These are phyloP conservation scores for Scaptomyza cyrtandrae DNA, from an alignment of 2,888 invertebrate genomes.

Conservation along the genomic window DNA sequence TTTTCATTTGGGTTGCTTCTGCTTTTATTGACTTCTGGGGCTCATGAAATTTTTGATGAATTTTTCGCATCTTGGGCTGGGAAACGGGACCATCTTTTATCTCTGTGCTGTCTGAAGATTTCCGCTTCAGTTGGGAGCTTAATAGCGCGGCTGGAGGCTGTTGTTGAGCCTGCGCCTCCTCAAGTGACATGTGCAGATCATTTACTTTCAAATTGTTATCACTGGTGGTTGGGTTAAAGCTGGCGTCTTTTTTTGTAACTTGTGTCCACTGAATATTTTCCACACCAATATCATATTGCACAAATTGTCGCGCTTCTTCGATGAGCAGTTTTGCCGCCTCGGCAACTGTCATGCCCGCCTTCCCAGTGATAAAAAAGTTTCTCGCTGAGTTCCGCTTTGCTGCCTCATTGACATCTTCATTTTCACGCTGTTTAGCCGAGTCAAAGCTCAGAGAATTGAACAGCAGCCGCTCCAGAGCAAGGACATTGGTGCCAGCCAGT, in stretches of 20 bases:
- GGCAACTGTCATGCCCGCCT: constrained; percentile 90
- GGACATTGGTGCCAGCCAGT: constrained; percentile 90
- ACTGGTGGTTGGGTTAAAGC: neutral
- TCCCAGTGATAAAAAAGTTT: constrained; percentile 92
- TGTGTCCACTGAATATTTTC: constrained; percentile 88
- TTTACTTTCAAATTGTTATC: neutral
- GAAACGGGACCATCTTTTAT: neutral
- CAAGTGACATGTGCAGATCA: constrained; percentile 60
- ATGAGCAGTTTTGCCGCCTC: constrained; percentile 93
- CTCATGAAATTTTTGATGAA: constrained; percentile 6
- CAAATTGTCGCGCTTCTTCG: constrained; percentile 89
- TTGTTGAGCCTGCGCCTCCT: constrained; percentile 28
- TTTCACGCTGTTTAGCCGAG: constrained; percentile 90
- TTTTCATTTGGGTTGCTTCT: neutral
- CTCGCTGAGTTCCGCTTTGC: constrained; percentile 89
- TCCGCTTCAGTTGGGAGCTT: constrained; percentile 25
- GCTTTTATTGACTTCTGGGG: neutral
- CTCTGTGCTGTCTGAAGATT: constrained; percentile 19
- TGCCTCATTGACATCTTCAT: constrained; percentile 88
- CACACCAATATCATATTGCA: constrained; percentile 90
- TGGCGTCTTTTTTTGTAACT: neutral
- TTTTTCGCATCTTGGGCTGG: constrained; percentile 27
- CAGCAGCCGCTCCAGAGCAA: constrained; percentile 90
- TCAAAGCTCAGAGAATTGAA: constrained; percentile 93
- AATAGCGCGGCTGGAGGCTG: neutral